phyloP scores from a whole-genome alignment of 2,797 vertebrate species.

The Eulemur albifrons region DNA sequence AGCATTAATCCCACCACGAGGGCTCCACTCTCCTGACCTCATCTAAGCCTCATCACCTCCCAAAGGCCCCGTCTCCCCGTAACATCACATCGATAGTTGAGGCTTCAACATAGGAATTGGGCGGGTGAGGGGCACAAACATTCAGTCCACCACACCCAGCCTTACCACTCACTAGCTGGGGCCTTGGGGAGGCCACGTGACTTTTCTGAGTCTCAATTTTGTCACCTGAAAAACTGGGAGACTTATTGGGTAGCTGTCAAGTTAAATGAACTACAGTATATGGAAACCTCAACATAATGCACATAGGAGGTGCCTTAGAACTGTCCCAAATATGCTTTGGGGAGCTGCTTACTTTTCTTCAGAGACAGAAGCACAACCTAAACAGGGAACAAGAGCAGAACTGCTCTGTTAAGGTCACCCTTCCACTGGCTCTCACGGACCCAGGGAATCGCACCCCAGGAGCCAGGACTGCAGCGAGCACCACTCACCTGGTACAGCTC shows the following conservation, averaged over 20 bases:
- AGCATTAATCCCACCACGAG: background rate
- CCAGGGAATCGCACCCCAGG: background rate
- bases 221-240: background rate
- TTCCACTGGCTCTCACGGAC: background rate
- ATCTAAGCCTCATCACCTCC: background rate
- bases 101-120: background rate
- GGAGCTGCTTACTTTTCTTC: background rate
- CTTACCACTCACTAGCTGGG: background rate
- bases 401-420: no score
- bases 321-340: background rate
- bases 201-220: background rate
- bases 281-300: no score
- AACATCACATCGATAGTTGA: background rate
- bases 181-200: background rate
- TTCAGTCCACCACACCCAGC: background rate
- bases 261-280: background rate
- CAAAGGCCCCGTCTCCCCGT: background rate
- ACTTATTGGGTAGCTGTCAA: background rate
- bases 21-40: background rate
- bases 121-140: background rate
- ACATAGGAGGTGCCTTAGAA: background rate
- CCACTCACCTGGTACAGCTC: no score
- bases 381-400: background rate
- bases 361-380: background rate
- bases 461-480: background rate